Evolutionary conservation across 1,140 invertebrate genomes (phyloP).

Genomic region (Macrotrachela quadricornifera): DNA sequence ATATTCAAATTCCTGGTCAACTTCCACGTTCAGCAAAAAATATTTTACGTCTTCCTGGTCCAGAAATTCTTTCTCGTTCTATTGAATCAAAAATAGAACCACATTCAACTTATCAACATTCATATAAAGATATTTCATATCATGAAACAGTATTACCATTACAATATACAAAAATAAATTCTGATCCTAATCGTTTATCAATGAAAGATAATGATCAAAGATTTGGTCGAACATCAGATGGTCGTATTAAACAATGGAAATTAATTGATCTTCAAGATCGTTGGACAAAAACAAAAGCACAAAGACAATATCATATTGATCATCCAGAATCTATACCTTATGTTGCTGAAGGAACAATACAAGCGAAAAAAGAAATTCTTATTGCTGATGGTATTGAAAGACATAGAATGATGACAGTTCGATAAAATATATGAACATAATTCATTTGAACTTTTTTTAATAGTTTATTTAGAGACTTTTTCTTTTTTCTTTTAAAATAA

Average conservation of each 20-base stretch:
- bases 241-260: neutral
- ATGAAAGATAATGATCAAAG: neutral
- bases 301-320: neutral
- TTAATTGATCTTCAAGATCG: constrained; percentile 1
- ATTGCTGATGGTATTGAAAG: too few relatives aligned
- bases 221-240: too few relatives aligned
- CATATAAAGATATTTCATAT: neutral
- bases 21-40: neutral
- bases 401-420: too few relatives aligned
- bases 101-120: neutral
- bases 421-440: too few relatives aligned
- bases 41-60: neutral
- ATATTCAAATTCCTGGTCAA: neutral
- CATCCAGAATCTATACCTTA: neutral
- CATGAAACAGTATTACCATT: neutral
- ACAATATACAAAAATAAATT: too few relatives aligned
- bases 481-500: too few relatives aligned
- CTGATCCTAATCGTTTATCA: neutral
- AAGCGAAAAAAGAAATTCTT: neutral
- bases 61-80: too few relatives aligned
- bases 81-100: neutral
- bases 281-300: constrained; percentile 3
- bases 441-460: too few relatives aligned
- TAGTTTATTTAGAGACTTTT: too few relatives aligned
- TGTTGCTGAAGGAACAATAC: neutral